Base-by-base conservation (phyloP, 1,140 invertebrate species). In the Megalonaias nervosa region DNA sequence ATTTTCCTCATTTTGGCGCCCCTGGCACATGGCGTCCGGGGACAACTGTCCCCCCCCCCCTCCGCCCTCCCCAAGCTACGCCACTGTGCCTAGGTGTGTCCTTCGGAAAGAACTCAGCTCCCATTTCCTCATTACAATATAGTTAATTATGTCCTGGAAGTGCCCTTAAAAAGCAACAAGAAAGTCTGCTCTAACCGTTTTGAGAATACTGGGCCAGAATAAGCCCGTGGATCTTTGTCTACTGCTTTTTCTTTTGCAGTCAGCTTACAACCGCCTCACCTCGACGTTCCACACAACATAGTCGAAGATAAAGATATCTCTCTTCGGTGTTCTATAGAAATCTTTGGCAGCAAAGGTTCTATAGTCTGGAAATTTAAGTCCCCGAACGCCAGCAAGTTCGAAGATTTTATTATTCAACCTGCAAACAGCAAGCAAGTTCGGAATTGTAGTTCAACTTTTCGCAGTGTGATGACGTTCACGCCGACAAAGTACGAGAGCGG, bases 331-430 rank as follows among this genome's bases (percentile, higher is more conserved):
- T 31, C 74, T 11, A 38, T 67, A 17, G 76, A 78, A 48, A 61
- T 73, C 23, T 78, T 71, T 71, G 70, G 65, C 48, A 31, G 57
- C 3, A 64, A 56, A 48, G 71, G 59, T 13, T 48, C 16, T 16
- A 14, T 78, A 5, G 59, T 78, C 1, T 78, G 76, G 76, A 73
- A 72, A 62, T 78, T 78, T n/a, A 73, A 71, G 62, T 66, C 71
- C 31, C 64, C 48, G 21, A 21, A 68, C 26, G 26, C 66, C n/a
- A 62, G 55, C 5, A 67, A 57, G 4, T 78, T 73, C 38, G 74
- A 73, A 71, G 55, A 60, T 6, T 78, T 78, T 56, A 78, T 71
- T 64, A 71, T 78, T 0, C 15, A 31, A 56, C 76, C 76, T 0
- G 66, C 64, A 9, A 69, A n/a, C 17, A 73, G 26, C n/a, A 38